Conservation (phyloP, 2,888 invertebrate species). For the Dusona sp. region DNA sequence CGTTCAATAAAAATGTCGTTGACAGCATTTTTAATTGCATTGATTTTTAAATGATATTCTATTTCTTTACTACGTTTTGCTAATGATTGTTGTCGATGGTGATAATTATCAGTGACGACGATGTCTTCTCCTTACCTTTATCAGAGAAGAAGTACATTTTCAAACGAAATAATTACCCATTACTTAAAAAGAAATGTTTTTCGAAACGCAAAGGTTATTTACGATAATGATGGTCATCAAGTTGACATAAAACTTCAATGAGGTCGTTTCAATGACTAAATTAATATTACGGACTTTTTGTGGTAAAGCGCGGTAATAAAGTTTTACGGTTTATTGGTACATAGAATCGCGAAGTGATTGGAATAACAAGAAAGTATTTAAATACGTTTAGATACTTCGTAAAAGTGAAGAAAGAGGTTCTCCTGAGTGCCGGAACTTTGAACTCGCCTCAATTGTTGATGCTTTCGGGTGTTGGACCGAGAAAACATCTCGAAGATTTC, state of each 20-base stretch:
- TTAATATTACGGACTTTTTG: conserved; percentile 6
- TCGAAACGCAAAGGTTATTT: background rate
- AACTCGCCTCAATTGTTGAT: conserved; percentile 94
- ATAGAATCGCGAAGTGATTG: background rate
- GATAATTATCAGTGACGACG: background rate
- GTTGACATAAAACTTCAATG: background rate
- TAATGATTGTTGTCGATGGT: background rate
- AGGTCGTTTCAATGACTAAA: conserved; percentile 1
- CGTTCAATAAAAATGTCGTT: no score
- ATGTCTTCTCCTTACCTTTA: background rate
- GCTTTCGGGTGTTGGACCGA: conserved; percentile 93
- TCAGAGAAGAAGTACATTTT: background rate
- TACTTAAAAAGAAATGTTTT: background rate
- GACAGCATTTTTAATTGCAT: no score
- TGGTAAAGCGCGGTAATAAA: background rate
- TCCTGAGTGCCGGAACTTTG: conserved; percentile 92
- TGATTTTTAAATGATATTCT: no score
- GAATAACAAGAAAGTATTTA: conserved; percentile 11
- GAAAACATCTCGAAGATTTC: conserved; percentile 86
- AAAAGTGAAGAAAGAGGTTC: conserved; percentile 90
- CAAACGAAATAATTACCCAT: background rate
- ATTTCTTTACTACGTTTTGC: no score
- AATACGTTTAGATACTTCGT: conserved; percentile 81
- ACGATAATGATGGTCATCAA: background rate
- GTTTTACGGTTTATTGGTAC: conserved; percentile 2